Evolutionary conservation across 2,888 invertebrate species (phyloP).

Genomic region (Polyommatus icarus): DNA sequence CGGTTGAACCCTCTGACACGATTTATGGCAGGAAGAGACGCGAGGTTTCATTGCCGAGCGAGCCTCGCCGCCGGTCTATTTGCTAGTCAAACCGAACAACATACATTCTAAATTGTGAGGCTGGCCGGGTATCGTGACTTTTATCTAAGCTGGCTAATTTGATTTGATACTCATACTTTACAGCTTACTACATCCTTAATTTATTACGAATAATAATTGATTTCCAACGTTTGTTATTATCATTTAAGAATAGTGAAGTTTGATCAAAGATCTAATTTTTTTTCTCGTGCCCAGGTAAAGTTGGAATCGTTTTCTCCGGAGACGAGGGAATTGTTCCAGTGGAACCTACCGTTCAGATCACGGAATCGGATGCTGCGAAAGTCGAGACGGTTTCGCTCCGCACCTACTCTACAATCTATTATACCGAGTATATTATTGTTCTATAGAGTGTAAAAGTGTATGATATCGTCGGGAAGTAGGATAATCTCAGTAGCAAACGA

Average conservation of each 20-base stretch:
- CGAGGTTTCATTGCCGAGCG: neutral
- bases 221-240: too few species aligned
- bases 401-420: neutral
- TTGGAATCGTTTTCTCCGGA: neutral
- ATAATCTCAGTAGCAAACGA: neutral
- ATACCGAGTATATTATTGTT: neutral
- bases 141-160: neutral
- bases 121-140: neutral
- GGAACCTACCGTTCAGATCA: neutral
- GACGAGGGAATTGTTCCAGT: neutral
- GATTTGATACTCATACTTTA: neutral
- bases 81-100: neutral
- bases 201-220: too few species aligned
- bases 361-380: neutral
- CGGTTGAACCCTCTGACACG: neutral
- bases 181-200: neutral
- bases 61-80: neutral
- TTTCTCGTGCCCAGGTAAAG: neutral
- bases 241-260: neutral
- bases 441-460: neutral
- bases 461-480: neutral
- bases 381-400: neutral
- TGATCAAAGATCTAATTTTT: neutral
- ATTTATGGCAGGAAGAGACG: constrained; percentile 12
- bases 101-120: neutral